Evolutionary conservation across 2,797 vertebrate species (phyloP).

Genomic region (Megaceryle alcyon): DNA sequence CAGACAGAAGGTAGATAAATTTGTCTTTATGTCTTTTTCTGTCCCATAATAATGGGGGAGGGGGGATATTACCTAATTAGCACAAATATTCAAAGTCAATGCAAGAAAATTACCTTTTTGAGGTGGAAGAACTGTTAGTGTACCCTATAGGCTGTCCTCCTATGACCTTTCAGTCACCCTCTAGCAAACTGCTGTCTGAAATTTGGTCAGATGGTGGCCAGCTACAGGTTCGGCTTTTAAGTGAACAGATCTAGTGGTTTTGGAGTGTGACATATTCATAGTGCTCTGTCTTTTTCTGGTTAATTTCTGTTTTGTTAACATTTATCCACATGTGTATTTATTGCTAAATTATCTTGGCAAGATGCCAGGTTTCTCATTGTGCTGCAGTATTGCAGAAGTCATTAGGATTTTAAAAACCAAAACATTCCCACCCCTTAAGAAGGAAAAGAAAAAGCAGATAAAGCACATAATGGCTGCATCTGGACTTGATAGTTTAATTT

Average conservation of each 20-base stretch:
- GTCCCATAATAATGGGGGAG: background rate
- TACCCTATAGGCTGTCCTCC: background rate
- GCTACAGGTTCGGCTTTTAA: background rate
- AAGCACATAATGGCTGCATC: background rate
- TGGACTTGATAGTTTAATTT: constrained; percentile 21
- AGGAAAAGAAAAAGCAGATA: background rate
- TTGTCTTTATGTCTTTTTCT: background rate
- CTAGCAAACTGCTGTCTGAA: background rate
- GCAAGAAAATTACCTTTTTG: background rate
- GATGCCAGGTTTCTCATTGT: background rate
- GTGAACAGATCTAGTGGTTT: background rate
- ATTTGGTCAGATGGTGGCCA: background rate
- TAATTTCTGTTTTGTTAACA: constrained; percentile 36
- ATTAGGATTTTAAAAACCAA: constrained; percentile 22
- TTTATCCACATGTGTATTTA: constrained; percentile 22
- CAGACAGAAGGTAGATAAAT: background rate
- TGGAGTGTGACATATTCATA: background rate
- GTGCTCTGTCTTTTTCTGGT: background rate
- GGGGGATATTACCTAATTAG: background rate
- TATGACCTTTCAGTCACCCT: background rate
- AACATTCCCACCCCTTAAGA: constrained; percentile 33
- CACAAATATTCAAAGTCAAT: background rate
- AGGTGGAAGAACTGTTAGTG: background rate
- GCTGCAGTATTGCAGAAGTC: constrained; percentile 38
- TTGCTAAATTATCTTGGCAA: constrained; percentile 7